phyloP scores from a whole-genome alignment of 2,113 vertebrate species.

The Mohoua ochrocephala region DNA sequence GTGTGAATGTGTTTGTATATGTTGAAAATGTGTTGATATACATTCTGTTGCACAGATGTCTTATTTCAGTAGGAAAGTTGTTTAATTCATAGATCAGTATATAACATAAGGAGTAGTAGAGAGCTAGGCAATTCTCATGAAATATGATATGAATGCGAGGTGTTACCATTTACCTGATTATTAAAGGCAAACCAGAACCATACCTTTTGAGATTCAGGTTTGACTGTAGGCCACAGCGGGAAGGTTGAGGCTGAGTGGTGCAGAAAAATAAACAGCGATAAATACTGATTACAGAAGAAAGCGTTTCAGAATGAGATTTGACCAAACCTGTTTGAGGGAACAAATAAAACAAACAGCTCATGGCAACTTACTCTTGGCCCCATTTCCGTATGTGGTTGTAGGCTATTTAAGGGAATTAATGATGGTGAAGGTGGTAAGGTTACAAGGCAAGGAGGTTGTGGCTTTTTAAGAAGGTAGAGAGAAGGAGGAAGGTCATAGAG shows the following conservation, averaged over 20 bases:
- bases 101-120: background rate
- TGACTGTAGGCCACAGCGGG: background rate
- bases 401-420: background rate
- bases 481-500: background rate
- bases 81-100: background rate
- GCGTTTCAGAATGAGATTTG: background rate
- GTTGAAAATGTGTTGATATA: background rate
- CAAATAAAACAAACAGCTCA: background rate
- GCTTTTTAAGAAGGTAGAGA: background rate
- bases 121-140: background rate
- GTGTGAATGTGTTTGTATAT: background rate
- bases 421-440: background rate
- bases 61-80: background rate
- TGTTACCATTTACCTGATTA: background rate
- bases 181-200: background rate
- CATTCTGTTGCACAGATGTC: background rate
- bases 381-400: rapidly evolving
- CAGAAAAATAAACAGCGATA: background rate
- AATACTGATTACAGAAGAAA: background rate
- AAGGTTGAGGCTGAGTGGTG: background rate
- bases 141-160: background rate
- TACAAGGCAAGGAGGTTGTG: background rate
- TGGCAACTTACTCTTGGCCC: background rate
- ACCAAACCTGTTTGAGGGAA: background rate
- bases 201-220: background rate